Evolutionary conservation across 2,113 vertebrate species (phyloP).

Genomic region (Himantopus leucocephalus): DNA sequence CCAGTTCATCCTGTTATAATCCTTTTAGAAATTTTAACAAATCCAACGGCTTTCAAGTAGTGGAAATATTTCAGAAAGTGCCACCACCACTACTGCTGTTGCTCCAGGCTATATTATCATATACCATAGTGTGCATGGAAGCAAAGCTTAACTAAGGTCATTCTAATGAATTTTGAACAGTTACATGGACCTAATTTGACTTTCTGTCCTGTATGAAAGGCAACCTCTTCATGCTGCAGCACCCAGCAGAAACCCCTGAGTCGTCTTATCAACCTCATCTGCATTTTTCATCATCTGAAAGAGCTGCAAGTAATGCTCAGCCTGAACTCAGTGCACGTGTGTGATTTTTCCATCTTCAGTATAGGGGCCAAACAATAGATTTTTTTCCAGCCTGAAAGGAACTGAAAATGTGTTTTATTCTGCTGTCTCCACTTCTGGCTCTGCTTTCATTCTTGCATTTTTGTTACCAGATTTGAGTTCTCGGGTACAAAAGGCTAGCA

Average conservation of each 20-base stretch:
- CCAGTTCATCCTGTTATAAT: constrained; percentile 56
- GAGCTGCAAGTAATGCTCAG: neutral
- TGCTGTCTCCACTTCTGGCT: neutral
- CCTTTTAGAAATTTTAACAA: constrained; percentile 67
- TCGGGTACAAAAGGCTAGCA: neutral
- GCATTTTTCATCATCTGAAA: constrained; percentile 31
- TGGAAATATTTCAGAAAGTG: constrained; percentile 42
- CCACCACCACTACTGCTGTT: constrained; percentile 1
- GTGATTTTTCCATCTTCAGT: neutral
- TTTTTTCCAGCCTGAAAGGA: constrained; percentile 6
- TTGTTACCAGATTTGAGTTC: constrained; percentile 2
- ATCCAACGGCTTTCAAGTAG: constrained; percentile 51
- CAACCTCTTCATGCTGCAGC: neutral
- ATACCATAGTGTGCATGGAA: constrained; percentile 27
- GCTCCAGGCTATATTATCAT: constrained; percentile 51
- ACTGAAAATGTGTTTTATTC: constrained; percentile 15
- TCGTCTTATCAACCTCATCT: neutral
- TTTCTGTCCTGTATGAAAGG: constrained; percentile 44
- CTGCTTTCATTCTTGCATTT: neutral
- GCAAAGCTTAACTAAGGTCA: constrained; percentile 56
- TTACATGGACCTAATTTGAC: constrained; percentile 43
- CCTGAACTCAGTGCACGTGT: neutral
- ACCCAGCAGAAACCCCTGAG: constrained; percentile 19
- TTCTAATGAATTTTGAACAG: constrained; percentile 60
- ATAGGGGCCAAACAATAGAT: neutral